A percentile compares a stretch with the other conserved stretches of the same genome.
Conservation (phyloP, 2,797 vertebrate species). For the Vipera ursinii region DNA sequence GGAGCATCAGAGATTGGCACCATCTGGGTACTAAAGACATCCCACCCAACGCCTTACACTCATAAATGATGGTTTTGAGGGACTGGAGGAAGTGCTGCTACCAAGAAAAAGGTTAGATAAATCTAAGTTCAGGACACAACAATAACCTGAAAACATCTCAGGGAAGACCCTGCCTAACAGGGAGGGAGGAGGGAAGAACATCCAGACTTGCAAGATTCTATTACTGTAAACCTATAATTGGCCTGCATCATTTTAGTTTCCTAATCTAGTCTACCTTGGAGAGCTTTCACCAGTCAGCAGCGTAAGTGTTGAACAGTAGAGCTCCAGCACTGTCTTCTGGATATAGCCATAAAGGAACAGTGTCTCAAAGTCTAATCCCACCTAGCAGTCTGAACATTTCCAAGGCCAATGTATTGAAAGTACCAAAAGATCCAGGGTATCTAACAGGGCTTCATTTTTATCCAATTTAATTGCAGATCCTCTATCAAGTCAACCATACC, state of each 20-base stretch:
- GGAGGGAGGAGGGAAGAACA: not conserved
- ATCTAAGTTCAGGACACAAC: not conserved
- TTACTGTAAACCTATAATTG: not conserved
- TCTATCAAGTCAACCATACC: not conserved
- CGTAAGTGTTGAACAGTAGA: not conserved
- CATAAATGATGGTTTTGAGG: not conserved
- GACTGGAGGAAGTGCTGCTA: not conserved
- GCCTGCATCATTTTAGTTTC: not conserved
- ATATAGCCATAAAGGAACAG: not conserved
- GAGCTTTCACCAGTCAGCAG: not conserved
- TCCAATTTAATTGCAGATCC: not conserved
- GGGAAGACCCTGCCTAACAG: not conserved
- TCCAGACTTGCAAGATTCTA: not conserved
- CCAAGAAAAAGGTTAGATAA: not conserved
- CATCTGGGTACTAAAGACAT: not conserved
- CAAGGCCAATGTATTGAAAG: not conserved
- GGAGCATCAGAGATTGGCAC: not conserved
- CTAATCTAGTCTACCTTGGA: not conserved
- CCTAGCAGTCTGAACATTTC: not conserved
- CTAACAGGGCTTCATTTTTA: not conserved
- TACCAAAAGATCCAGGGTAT: not conserved
- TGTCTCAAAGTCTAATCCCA: not conserved
- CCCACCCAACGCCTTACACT: not conserved
- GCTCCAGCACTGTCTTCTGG: not conserved
- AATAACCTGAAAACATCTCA: not conserved